These are phyloP conservation scores for Psittacula derbiana DNA, from an alignment of 2,797 vertebrate species.

Conservation along the genomic window DNA sequence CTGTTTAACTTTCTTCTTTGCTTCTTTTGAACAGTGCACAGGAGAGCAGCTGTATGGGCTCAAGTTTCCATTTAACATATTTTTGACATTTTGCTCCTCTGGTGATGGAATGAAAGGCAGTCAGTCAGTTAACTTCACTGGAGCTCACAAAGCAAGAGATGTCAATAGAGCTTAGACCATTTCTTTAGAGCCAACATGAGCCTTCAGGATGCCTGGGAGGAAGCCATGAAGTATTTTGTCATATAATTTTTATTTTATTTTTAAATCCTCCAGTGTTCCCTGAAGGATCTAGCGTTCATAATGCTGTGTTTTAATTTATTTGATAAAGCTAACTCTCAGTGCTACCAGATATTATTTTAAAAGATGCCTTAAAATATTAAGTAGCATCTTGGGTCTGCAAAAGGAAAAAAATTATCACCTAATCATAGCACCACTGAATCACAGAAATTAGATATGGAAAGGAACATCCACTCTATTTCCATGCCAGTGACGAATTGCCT, in stretches of 20 bases:
- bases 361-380: slow-evolving; percentile 23
- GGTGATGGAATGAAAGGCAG: not conserved
- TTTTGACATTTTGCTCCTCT: slow-evolving; percentile 41
- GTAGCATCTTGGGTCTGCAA: not conserved
- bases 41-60: not conserved
- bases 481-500: slow-evolving; percentile 22
- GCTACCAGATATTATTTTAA: slow-evolving; percentile 41
- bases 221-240: not conserved
- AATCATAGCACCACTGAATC: not conserved
- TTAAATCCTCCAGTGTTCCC: not conserved
- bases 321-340: not conserved
- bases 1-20: slow-evolving; percentile 18
- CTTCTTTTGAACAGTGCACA: not conserved
- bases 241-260: not conserved
- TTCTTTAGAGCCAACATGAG: not conserved
- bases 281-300: not conserved
- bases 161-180: not conserved
- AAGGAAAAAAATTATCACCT: slow-evolving; percentile 9
- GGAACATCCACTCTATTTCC: not conserved
- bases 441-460: slow-evolving; percentile 12
- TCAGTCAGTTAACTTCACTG: slow-evolving; percentile 8
- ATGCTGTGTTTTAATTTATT: not conserved
- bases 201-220: not conserved
- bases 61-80: slow-evolving; percentile 23
- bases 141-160: not conserved